Conservation (phyloP, 1,140 invertebrate genomes). For the Gonioctena quinquepunctata region DNA sequence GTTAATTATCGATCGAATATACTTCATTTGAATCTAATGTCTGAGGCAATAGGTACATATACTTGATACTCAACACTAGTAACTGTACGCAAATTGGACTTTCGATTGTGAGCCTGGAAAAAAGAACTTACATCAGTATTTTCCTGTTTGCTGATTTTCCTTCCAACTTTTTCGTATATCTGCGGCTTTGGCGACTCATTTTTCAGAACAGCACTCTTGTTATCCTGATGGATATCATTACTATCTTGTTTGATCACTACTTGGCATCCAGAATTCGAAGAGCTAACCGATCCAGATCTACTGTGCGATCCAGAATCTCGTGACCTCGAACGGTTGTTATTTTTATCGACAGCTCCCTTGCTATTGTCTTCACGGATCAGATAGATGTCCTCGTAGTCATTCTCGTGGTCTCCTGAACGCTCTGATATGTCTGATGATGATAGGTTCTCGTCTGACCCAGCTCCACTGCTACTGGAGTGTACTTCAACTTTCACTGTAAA, state of each 20-base stretch:
- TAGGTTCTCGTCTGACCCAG: slow-evolving; percentile 63
- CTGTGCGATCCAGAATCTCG: slow-evolving; percentile 71
- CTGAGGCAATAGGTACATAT: too few relatives aligned
- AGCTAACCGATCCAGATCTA: slow-evolving; percentile 64
- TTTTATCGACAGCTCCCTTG: slow-evolving; percentile 28
- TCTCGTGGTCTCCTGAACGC: slow-evolving; percentile 61
- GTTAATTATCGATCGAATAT: not conserved
- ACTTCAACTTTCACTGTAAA: slow-evolving; percentile 68
- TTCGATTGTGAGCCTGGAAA: too few relatives aligned
- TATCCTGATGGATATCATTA: not conserved
- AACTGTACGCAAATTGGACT: too few relatives aligned
- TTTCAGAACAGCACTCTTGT: slow-evolving; percentile 20
- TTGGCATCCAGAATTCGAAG: slow-evolving; percentile 54
- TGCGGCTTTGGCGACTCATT: slow-evolving; percentile 49
- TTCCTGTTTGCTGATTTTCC: slow-evolving; percentile 31
- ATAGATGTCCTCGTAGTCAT: slow-evolving; percentile 78
- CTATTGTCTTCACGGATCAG: slow-evolving; percentile 63
- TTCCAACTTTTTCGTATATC: slow-evolving; percentile 39
- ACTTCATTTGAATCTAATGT: not conserved
- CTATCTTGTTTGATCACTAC: slow-evolving; percentile 45
- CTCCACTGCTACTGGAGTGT: slow-evolving; percentile 65
- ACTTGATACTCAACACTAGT: too few relatives aligned
- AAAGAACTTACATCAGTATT: slow-evolving; percentile 1
- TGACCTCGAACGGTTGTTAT: slow-evolving; percentile 56
- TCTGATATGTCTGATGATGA: slow-evolving; percentile 61